Conservation (phyloP, 2,797 vertebrate genomes). For the Danio aesculapii region DNA sequence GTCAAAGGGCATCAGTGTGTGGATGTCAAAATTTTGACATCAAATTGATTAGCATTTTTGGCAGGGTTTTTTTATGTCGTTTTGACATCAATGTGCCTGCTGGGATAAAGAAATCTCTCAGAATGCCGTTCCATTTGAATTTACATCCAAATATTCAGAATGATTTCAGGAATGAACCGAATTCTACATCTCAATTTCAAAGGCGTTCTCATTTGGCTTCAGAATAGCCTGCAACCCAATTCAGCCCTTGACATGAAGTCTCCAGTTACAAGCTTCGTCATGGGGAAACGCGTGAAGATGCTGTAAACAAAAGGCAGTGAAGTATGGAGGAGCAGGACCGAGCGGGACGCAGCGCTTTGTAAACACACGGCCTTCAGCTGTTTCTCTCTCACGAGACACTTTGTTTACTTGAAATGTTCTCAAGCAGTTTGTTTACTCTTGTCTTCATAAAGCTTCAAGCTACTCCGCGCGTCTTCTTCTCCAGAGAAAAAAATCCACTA, state of each 20-base stretch:
- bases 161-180: background rate
- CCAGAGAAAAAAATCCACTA: conserved; percentile 23
- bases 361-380: conserved; percentile 28
- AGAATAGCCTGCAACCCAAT: conserved; percentile 21
- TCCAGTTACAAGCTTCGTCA: conserved; percentile 25
- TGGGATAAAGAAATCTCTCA: background rate
- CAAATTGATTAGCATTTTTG: no score
- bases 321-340: conserved; percentile 13
- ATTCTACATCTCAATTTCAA: background rate
- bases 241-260: conserved; percentile 1
- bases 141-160: background rate
- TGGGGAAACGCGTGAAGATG: conserved; percentile 17
- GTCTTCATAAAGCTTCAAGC: conserved; percentile 20
- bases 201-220: background rate
- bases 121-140: background rate
- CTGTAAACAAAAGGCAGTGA: conserved; percentile 18
- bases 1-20: no score
- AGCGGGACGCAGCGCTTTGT: background rate
- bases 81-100: no score
- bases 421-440: conserved; percentile 36
- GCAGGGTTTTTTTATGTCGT: no score
- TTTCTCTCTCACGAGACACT: conserved; percentile 46
- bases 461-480: conserved; percentile 21
- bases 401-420: conserved; percentile 49
- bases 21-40: no score